Evolutionary conservation across 2,113 vertebrate genomes (phyloP), one percentile per base, ranked within the genome.

Genomic region (Typhlomys cinereus): DNA sequence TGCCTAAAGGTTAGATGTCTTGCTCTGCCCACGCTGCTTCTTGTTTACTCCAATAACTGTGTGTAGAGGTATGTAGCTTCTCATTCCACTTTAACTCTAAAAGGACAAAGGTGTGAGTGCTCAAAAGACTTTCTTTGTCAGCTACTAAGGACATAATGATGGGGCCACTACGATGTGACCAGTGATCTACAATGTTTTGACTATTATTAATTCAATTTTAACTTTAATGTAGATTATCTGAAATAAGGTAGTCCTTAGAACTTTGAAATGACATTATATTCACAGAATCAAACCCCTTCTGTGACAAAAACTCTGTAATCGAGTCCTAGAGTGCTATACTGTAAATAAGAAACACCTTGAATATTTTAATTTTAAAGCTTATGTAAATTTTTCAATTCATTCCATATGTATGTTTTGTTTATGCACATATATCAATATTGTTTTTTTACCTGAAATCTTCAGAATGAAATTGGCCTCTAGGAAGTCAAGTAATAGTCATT

Each of bases 241-340:
- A 92, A 66, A 57, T 82, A 48, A 52, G 18, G 23, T 12, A 76
- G 29, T 14, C 31, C 74, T 44, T 78, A 85, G 25, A 23, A 86
- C 23, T 89, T 76, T 88, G n/a, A 71, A 92, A 92, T 71, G 85
- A 50, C 85, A 92, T 20, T 92, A 48, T 44, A 67, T 91, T 82
- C 62, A 85, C 29, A 66, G 62, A 66, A 82, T 36, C 18, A 94
- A 89, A 86, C 9, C 36, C 61, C 23, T 66, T 64, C 34, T 57
- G 21, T 76, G 20, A 88, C 23, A 91, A 31, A 75, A 25, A 84
- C 52, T 66, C 57, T 80, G 25, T 27, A 78, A 20, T 15, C 66
- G 74, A 79, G 18, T 73, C 36, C 54, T 78, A 23, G 62, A 85
- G 29, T 85, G 41, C 15, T 57, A 70, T n/a, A 31, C 71, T 74